Evolutionary conservation across 2,888 invertebrate species (phyloP).

Genomic region (Mallateleia sp.): DNA sequence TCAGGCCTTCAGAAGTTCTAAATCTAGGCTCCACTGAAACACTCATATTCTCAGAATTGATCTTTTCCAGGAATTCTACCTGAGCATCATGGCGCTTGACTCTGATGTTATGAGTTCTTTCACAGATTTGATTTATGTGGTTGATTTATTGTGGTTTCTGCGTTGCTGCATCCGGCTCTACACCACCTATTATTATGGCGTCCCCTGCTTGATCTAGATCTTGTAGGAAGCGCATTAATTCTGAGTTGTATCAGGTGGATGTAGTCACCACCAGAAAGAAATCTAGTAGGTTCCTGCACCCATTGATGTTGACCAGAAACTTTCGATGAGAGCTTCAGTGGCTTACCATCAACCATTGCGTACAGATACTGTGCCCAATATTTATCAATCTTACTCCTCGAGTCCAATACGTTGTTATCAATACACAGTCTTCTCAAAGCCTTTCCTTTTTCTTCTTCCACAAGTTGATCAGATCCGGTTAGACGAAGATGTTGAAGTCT

Average conservation of each 20-base stretch:
- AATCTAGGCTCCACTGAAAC: not conserved
- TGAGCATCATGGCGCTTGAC: constrained; percentile 85
- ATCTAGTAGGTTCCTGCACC: constrained; percentile 75
- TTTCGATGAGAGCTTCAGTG: constrained; percentile 2
- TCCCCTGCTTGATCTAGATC: constrained; percentile 82
- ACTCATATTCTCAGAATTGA: too few species aligned
- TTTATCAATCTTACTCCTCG: not conserved
- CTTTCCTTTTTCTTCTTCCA: too few species aligned
- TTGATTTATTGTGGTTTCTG: constrained; percentile 69
- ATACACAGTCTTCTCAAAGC: too few species aligned
- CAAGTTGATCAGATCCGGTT: too few species aligned
- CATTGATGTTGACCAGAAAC: constrained; percentile 64
- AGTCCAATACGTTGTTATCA: too few species aligned
- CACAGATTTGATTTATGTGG: constrained; percentile 84
- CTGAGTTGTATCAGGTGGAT: constrained; percentile 83
- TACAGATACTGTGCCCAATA: too few species aligned
- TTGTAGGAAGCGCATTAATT: constrained; percentile 85
- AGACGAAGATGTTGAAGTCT: not conserved
- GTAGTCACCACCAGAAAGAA: constrained; percentile 84
- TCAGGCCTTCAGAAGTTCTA: constrained; percentile 41
- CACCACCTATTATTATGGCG: constrained; percentile 37
- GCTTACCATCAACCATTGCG: not conserved
- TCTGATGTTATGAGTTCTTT: constrained; percentile 84
- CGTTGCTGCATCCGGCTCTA: constrained; percentile 82
- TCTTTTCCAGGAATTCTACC: too few species aligned